Evolutionary conservation across 1,140 invertebrate genomes (phyloP), one percentile per base, ranked within the genome.

Genomic region (Thalassaphorura encarpata): DNA sequence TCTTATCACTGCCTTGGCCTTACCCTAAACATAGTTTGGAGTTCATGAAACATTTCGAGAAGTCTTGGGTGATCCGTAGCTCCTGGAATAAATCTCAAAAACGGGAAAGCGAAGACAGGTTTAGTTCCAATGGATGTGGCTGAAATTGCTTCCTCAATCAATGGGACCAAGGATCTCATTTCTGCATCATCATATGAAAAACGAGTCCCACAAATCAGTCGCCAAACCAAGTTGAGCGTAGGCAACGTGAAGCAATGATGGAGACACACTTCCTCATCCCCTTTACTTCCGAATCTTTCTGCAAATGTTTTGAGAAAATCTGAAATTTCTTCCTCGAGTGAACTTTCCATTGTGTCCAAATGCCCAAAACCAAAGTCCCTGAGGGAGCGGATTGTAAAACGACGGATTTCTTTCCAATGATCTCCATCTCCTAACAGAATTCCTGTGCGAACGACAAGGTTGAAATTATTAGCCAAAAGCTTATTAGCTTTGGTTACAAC

Each of bases 341-440:
- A 76, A 43, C 76, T 72, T 1, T 78, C 75, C 84, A 88, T 87
- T 15, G 78, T 81, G 52, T 77, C 26, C 8, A 27, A 78, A 45
- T 83, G 78, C 0, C 86, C 85, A 58, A 86, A 88, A 0, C 86
- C 86, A 59, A 89, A 87, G 53, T 87, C 84, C 51, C 82, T 79
- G 8, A 89, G 71, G 63, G 88, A 85, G 5, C 83, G 77, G 11
- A 87, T 56, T 0, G 88, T 77, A 63, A 90, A 91, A 45, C 81
- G 75, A 52, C 87, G 77, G 68, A 92, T 87, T 63, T 89, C 85
- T 50, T 80, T 76, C 89, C 89, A 93, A 36, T 84, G 72, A 16
- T 79, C 75, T 19, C 79, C 83, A 62, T 88, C 85, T 0, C 81
- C 84, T 0, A 87, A 67, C 0, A 87, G 63, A 3, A 87, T 73